Conservation (phyloP, 1,140 invertebrate species). For the Drosophila tsacasi region DNA sequence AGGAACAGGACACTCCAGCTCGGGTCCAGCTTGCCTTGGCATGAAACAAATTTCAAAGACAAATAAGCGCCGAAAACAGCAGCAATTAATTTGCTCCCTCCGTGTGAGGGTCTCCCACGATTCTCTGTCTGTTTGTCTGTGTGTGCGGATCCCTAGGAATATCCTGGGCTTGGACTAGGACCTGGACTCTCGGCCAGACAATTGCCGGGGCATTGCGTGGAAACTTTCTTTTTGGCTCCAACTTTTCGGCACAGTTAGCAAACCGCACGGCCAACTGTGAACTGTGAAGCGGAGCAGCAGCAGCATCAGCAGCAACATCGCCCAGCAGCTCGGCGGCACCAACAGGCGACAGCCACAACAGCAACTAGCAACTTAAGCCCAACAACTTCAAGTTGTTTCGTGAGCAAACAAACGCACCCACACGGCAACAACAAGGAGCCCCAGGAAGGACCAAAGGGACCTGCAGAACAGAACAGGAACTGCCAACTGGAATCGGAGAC, state of each 20-base stretch:
- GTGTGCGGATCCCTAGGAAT: slow-evolving; percentile 23
- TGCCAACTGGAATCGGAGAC: slow-evolving; percentile 34
- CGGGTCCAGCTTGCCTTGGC: slow-evolving; percentile 43
- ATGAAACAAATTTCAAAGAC: slow-evolving; percentile 84
- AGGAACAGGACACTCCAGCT: slow-evolving; percentile 42
- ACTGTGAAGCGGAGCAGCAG: slow-evolving; percentile 61
- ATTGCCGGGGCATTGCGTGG: slow-evolving; percentile 55
- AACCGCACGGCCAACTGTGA: slow-evolving; percentile 64
- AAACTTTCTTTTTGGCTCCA: slow-evolving; percentile 59
- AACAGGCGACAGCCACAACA: slow-evolving; percentile 68
- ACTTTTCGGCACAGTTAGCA: slow-evolving; percentile 70
- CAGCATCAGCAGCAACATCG: slow-evolving; percentile 9
- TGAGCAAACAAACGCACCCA: slow-evolving; percentile 76
- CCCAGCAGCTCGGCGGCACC: slow-evolving; percentile 9
- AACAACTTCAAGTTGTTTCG: slow-evolving; percentile 78
- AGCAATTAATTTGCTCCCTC: slow-evolving; percentile 79
- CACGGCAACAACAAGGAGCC: slow-evolving; percentile 49
- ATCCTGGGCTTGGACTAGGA: slow-evolving; percentile 24
- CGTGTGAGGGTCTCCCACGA: slow-evolving; percentile 48
- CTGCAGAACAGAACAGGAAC: slow-evolving; percentile 26
- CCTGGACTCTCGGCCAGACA: slow-evolving; percentile 59
- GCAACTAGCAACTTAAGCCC: slow-evolving; percentile 76
- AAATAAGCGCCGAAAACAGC: slow-evolving; percentile 83
- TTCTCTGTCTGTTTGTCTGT: neutral
- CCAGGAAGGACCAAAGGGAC: slow-evolving; percentile 9